A percentile compares a stretch with the other conserved stretches of the same genome.
Conservation (phyloP, 2,113 vertebrate genomes). For the Neodon shergylaensis region DNA sequence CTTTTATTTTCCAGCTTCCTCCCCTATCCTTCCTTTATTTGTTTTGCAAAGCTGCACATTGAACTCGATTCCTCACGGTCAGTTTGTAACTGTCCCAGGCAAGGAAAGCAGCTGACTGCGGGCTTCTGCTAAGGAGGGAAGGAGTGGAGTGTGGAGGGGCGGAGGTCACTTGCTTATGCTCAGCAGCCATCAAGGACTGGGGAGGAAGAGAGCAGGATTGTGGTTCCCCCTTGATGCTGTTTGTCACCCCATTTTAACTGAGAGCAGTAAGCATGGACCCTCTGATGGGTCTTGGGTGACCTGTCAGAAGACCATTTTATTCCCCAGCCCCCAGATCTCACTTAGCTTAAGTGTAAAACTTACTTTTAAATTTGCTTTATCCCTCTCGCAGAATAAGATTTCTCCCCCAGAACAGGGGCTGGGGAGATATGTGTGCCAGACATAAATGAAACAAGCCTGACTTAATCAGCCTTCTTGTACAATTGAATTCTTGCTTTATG, state of each 20-base stretch:
- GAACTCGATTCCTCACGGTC: background rate
- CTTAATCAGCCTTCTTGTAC: constrained; percentile 45
- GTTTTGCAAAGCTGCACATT: background rate
- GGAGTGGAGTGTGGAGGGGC: background rate
- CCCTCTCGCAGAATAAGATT: constrained; percentile 28
- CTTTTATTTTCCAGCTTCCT: background rate
- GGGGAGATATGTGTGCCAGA: constrained; percentile 27
- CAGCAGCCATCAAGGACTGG: background rate
- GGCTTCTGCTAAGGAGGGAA: background rate
- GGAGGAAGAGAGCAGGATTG: background rate
- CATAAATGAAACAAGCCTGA: constrained; percentile 44
- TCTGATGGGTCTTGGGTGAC: background rate
- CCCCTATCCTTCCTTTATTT: background rate
- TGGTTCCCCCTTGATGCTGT: background rate
- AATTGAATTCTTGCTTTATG: constrained; percentile 52
- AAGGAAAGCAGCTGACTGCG: constrained; percentile 6
- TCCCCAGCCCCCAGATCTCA: constrained; percentile 41
- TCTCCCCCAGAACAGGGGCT: background rate
- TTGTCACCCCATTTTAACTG: background rate
- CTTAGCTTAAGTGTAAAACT: constrained; percentile 48
- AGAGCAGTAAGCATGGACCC: background rate
- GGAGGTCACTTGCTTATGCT: background rate
- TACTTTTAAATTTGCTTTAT: constrained; percentile 27
- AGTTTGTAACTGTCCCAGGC: background rate
- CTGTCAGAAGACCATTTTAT: constrained; percentile 14